Evolutionary conservation across 2,888 invertebrate species (phyloP).

Genomic region (Griposia aprilina): DNA sequence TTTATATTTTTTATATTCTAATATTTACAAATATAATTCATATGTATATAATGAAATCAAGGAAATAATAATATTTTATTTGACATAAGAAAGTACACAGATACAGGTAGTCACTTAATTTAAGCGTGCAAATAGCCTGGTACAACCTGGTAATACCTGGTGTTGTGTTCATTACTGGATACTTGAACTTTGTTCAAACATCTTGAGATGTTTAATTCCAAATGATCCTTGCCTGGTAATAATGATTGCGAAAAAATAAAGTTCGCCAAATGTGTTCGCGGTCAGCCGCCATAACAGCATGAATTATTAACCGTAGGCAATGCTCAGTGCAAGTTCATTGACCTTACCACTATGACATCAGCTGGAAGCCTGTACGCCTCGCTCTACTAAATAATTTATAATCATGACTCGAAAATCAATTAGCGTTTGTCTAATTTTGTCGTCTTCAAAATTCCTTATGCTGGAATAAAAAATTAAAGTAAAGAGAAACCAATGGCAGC

Average conservation of each 20-base stretch:
- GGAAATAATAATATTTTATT: too few relatives aligned
- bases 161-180: too few relatives aligned
- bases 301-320: conserved; percentile 87
- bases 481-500: conserved; percentile 20
- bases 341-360: conserved; percentile 71
- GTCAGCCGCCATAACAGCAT: conserved; percentile 79
- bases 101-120: too few relatives aligned
- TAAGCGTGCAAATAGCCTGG: too few relatives aligned
- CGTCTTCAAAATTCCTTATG: conserved; percentile 17
- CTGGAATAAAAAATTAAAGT: conserved; percentile 51
- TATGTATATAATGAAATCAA: too few relatives aligned
- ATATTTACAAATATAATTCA: too few relatives aligned
- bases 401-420: conserved; percentile 55
- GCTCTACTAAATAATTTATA: conserved; percentile 67
- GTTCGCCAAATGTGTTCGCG: conserved; percentile 77
- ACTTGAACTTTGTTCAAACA: conserved; percentile 12
- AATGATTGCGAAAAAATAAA: conserved; percentile 69
- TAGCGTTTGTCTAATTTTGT: conserved; percentile 51
- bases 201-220: conserved; percentile 47
- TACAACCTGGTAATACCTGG: too few relatives aligned
- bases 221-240: conserved; percentile 49
- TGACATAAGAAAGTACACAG: too few relatives aligned
- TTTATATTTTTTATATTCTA: too few relatives aligned
- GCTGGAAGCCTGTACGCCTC: conserved; percentile 60
- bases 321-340: conserved; percentile 75